Base-by-base conservation (phyloP, 2,113 vertebrate species). In the Polyodon spathula region DNA sequence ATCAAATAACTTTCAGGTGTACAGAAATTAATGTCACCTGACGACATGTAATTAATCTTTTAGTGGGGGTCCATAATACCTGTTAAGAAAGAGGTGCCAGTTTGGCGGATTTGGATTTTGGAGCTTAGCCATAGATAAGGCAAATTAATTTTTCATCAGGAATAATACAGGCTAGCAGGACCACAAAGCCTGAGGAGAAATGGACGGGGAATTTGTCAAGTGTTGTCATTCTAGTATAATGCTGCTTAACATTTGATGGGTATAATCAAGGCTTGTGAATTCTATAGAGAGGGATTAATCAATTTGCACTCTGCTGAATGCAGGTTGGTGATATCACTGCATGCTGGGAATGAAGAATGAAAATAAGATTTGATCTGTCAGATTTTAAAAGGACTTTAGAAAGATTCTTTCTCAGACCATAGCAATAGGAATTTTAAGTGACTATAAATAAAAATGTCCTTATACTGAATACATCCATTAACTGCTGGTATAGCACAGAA, bases 111-210 rank as follows among this genome's bases (percentile, higher is more conserved):
- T 92, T 94, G 92, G 91, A 89, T 95, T 96, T 95, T 86, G 83
- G 86, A 88, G 92, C 92, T 98, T 94, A 94, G 86, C 79, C 75
- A 81, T 85, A 88, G 95, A 97, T 98, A 97, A 97, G 93, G 89
- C 83, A 95, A 97, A 97, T 97, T 93, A 95, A 94, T 97, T 94
- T 95, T 97, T 97, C 92, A 97, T 93, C 90, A 83, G 85, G 90
- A 87, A 91, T 93, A 94, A 93, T 91, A 85, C 89, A 89, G 90
- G 87, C 85, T 88, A 88, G 82, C 71, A 76, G 73, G 81, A 78
- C 89, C 86, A 93, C 92, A 95, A 95, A 93, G 84, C 89, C 83
- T 75, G 81, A 73, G 81, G 72, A 17, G 78, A 82, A 83, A 81
- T 77, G 86, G 85, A 81, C 79, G 86, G 89, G 89, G 87, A 88